phyloP scores from a whole-genome alignment of 2,888 invertebrate genomes.

The Erebia epiphron region DNA sequence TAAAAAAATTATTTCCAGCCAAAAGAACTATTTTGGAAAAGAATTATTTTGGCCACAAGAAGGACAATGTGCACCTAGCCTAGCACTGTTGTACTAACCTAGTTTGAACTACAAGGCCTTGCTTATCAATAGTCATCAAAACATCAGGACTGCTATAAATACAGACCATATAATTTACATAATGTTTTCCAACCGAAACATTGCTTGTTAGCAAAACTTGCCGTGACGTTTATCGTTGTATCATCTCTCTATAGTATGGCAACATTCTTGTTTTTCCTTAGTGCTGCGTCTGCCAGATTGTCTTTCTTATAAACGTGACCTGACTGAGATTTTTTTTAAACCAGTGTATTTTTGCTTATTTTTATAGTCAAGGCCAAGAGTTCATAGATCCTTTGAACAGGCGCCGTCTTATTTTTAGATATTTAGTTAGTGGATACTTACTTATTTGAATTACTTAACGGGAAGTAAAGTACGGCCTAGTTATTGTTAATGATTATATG shows the following conservation, averaged over 20 bases:
- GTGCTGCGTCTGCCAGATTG: background rate
- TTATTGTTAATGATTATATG: background rate
- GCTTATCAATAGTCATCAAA: slow-evolving; percentile 20
- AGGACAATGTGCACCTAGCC: background rate
- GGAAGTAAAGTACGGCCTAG: background rate
- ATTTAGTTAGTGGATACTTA: too few species aligned
- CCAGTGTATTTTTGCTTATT: background rate
- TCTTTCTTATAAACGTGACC: slow-evolving; percentile 3
- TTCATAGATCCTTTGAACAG: background rate
- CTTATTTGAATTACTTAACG: too few species aligned
- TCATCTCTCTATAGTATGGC: slow-evolving; percentile 2
- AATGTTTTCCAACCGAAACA: slow-evolving; percentile 22
- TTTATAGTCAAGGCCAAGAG: background rate
- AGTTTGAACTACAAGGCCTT: slow-evolving; percentile 22
- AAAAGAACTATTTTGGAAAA: background rate
- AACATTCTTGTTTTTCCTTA: slow-evolving; percentile 1
- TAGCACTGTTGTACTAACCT: background rate
- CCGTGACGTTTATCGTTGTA: slow-evolving; percentile 27
- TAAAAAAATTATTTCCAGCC: background rate
- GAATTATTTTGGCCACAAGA: background rate
- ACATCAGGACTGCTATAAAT: slow-evolving; percentile 17
- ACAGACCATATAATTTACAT: slow-evolving; percentile 11
- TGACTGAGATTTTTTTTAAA: slow-evolving; percentile 2
- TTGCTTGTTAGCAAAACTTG: slow-evolving; percentile 32
- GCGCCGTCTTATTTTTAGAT: too few species aligned